Conservation (phyloP, 2,113 vertebrate species). For the Saguinus midas region DNA sequence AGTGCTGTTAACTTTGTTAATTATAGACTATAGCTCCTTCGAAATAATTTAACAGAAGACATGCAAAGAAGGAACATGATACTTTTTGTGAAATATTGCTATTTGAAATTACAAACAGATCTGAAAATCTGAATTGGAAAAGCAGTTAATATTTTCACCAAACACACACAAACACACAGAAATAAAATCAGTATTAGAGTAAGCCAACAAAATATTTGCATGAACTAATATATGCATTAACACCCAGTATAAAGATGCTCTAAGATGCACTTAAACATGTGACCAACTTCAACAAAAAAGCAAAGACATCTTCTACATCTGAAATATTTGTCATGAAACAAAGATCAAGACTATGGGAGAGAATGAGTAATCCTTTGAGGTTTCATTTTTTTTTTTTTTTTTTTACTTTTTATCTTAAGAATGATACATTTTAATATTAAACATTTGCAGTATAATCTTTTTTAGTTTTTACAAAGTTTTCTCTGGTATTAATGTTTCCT, state of each 20-base stretch:
- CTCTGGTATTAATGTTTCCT: not conserved
- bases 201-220: not conserved
- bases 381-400: not conserved
- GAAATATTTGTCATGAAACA: not conserved
- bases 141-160: not conserved
- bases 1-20: constrained; percentile 3
- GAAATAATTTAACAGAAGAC: not conserved
- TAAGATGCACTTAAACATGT: not conserved
- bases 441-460: not conserved
- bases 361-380: not conserved
- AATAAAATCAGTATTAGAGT: not conserved
- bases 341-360: not conserved
- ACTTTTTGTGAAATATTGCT: not conserved
- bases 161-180: not conserved
- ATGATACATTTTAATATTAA: not conserved
- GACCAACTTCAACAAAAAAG: not conserved
- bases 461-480: not conserved
- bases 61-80: not conserved
- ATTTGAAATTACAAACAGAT: not conserved
- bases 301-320: not conserved
- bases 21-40: not conserved
- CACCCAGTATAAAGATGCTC: not conserved
- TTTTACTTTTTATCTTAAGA: not conserved
- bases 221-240: not conserved
- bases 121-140: not conserved